Percentiles rank a stretch among this genome's conserved stretches.
Evolutionary conservation across 2,888 invertebrate species (phyloP).

Genomic region (Orthosia gracilis): DNA sequence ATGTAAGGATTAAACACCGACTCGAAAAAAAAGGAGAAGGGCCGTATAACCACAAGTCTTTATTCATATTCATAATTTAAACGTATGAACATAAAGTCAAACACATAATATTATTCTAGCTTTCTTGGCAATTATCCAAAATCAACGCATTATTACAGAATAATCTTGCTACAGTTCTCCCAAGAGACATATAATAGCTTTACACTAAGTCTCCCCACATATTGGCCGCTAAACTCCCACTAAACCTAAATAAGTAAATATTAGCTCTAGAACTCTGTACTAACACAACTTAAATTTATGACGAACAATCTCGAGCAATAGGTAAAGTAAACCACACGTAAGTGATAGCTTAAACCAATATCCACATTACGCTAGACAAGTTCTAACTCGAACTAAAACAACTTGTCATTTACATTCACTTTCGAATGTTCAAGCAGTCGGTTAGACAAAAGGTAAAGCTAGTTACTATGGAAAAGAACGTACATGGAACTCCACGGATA

Average conservation of each 20-base stretch:
- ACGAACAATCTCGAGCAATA: background rate
- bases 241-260: slow-evolving; percentile 4
- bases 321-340: background rate
- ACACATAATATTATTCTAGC: no score
- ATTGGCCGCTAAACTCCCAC: background rate
- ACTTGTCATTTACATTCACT: no score
- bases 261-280: slow-evolving; percentile 4
- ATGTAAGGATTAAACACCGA: no score
- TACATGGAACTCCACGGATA: no score
- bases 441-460: no score
- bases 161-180: background rate
- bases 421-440: no score
- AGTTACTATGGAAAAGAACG: no score
- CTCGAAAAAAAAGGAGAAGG: no score
- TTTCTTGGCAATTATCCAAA: background rate
- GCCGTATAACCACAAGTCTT: no score
- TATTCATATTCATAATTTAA: no score
- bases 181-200: background rate
- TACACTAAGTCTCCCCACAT: background rate
- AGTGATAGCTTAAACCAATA: background rate
- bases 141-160: background rate
- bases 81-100: no score
- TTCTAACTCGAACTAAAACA: no score
- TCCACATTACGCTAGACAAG: background rate
- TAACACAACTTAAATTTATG: slow-evolving; percentile 3